Percentiles rank a stretch among this genome's conserved stretches.
Conservation (phyloP, 2,888 invertebrate genomes). For the Oxytorus armatus region DNA sequence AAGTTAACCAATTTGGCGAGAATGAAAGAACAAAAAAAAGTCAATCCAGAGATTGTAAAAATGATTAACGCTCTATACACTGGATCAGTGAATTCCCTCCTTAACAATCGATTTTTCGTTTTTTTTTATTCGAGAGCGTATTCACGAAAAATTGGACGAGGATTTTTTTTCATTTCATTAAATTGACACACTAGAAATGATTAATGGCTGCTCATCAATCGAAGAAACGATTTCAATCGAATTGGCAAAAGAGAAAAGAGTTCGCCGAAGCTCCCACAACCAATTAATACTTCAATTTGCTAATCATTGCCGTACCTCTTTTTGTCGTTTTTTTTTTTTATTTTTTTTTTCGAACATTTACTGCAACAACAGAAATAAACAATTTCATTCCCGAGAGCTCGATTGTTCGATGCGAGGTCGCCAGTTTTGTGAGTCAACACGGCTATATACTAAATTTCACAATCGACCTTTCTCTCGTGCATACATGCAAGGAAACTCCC, state of each 20-base stretch:
- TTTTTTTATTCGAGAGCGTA: no score
- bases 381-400: constrained; percentile 36
- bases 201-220: neutral
- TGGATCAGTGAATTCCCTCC: no score
- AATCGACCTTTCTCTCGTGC: constrained; percentile 67
- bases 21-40: no score
- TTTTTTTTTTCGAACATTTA: constrained; percentile 3
- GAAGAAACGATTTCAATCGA: constrained; percentile 9
- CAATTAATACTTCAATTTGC: neutral
- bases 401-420: constrained; percentile 61
- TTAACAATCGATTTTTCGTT: no score
- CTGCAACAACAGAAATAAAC: no score
- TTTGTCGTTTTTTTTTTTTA: no score
- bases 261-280: neutral
- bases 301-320: no score
- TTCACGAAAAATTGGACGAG: no score
- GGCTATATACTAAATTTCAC: constrained; percentile 61
- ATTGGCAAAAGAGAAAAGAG: neutral
- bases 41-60: no score
- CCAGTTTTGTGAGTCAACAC: constrained; percentile 62
- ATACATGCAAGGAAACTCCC: constrained; percentile 33
- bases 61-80: no score
- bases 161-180: no score
- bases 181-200: neutral
- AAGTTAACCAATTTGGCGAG: no score